Evolutionary conservation across 2,888 invertebrate species (phyloP), one percentile per base, ranked within the genome.

Genomic region (Leucophenga montana): DNA sequence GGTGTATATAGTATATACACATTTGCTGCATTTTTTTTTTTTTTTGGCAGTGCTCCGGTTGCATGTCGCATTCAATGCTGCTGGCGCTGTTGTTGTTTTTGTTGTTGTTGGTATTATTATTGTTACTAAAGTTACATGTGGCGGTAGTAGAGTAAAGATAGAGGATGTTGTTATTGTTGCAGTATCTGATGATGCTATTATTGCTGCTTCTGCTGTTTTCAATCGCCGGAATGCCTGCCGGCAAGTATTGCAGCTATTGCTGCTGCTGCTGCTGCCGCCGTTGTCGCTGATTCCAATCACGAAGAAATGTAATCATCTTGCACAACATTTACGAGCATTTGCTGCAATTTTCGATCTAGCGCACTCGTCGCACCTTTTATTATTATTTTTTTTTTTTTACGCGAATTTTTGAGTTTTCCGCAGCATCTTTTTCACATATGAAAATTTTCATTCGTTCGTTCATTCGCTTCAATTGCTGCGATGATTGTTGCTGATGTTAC

Each of bases 241-340:
- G 27, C 27, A n/a, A 61, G 61, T 39, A 18, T 61, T 39, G 20
- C 44, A 39, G 73, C 68, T 74, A 68, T 74, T 67, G 33, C 66
- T 65, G 22, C 68, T 68, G 33, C 68, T 68, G 33, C 68, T 53
- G 61, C 62, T 54, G 31, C 27, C 68, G 64, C 67, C 22, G 46
- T 68, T 66, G 69, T 33, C 46, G 62, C 46, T 71, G 77, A 57
- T 67, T 48, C 70, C 79, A 84, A 84, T 82, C 73, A 79, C 80
- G 79, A 83, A 79, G 74, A 81, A 84, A 82, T 81, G 82, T 82
- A 81, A 81, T 84, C 81, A 83, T 75, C 75, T 81, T 84, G 72
- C 76, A 67, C 77, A 76, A 78, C 78, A 82, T 79, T 79, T 78
- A 74, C 72, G 77, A 82, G 80, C 20, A 61, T 61, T 61, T 61